Evolutionary conservation across 2,888 invertebrate species (phyloP), one percentile per base, ranked within the genome.

Genomic region (Agriopis leucophaearia): DNA sequence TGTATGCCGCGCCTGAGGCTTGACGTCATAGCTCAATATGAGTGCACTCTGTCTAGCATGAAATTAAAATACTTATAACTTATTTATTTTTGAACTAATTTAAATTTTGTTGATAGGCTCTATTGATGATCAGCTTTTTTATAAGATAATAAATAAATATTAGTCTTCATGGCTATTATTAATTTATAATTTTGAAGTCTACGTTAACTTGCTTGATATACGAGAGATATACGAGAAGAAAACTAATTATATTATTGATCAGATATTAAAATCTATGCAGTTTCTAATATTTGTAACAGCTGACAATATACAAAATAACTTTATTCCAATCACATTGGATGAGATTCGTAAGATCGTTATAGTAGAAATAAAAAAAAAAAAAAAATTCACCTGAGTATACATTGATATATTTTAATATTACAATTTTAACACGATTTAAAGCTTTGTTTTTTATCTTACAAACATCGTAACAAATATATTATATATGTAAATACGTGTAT

Each of bases 341-440:
- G 38, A 47, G 45, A 54, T 65, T 65, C 9, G 12, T 44, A 36
- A 50, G 8, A 55, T 27, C 27, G 36, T 42, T 45, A 48, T 18
- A 35, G 27, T 38, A 27, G 13, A 27, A 18, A 27, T 36, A 45
- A n/a, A 45, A 8, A 15, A 40, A 59, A 10, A 48, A 38, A 48
- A 35, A 18, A 51, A 45, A 48, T 69, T 40, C 47, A 50, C 12
- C 13, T 58, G 56, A 62, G 62, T 69, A 69, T 54, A 72, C 60
- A 8, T 45, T 60, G 64, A 59, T 64, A 64, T 51, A 50, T 54
- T 52, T 66, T 62, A 47, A 67, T 62, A 65, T 62, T 69, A 64
- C 44, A 69, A 84, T 84, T 82, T 89, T 86, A 87, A 88, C 81
- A 88, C 91, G 91, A 92, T 90, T 92, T 92, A 92, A 92, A 92